Evolutionary conservation across 1,140 invertebrate genomes (phyloP).

Genomic region (Macrocentrus cingulum): DNA sequence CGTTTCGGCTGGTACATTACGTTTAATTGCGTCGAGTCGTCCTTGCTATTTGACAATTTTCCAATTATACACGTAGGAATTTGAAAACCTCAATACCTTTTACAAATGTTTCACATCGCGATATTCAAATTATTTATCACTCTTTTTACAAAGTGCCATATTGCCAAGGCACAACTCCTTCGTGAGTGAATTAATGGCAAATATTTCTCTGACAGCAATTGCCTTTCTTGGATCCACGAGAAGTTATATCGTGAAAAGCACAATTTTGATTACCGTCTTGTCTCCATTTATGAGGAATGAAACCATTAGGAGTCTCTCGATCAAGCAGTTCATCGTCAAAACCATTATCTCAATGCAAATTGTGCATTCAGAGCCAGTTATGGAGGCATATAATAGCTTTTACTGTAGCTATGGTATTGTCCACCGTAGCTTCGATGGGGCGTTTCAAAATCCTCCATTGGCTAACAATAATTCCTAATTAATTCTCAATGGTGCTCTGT

Average conservation of each 20-base stretch:
- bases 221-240: no score
- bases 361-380: slow-evolving; percentile 20
- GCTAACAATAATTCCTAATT: slow-evolving; percentile 43
- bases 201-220: neutral
- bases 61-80: no score
- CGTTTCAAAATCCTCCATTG: slow-evolving; percentile 25
- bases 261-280: neutral
- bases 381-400: slow-evolving; percentile 21
- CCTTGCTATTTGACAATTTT: no score
- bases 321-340: neutral
- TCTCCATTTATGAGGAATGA: neutral
- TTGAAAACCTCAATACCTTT: no score
- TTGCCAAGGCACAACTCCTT: slow-evolving; percentile 8
- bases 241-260: neutral
- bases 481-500: slow-evolving; percentile 43
- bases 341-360: neutral
- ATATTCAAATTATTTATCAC: no score
- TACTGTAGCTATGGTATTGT: neutral
- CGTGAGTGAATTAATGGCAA: slow-evolving; percentile 1
- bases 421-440: slow-evolving; percentile 2
- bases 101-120: no score
- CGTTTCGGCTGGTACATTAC: no score
- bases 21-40: no score
- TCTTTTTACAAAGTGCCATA: no score
- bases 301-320: neutral